Percentiles rank a stretch among this genome's conserved stretches.
Conservation (phyloP, 1,140 invertebrate species). For the Camponotus pennsylvanicus region DNA sequence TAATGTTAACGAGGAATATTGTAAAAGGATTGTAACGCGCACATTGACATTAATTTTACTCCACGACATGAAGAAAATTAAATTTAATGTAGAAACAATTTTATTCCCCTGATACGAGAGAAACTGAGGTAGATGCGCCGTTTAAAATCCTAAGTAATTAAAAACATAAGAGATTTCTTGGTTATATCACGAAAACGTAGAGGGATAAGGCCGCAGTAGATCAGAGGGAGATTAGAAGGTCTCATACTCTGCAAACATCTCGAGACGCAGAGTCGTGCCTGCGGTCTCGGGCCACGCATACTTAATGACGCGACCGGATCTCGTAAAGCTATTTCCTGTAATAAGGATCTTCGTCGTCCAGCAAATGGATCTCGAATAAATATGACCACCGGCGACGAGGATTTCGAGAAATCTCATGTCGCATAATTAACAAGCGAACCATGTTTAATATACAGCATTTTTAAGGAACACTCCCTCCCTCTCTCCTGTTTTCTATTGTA, state of each 20-base stretch:
- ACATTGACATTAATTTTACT: slow-evolving; percentile 11
- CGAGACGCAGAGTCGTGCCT: slow-evolving; percentile 55
- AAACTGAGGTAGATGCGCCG: background rate
- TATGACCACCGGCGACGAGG: slow-evolving; percentile 30
- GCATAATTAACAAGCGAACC: slow-evolving; percentile 59
- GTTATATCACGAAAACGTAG: slow-evolving; percentile 12
- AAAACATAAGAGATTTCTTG: background rate
- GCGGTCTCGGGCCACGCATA: slow-evolving; percentile 69
- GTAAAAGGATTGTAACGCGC: background rate
- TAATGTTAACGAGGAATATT: background rate
- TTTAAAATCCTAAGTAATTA: slow-evolving; percentile 4
- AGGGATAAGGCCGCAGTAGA: slow-evolving; percentile 3
- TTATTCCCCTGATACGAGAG: background rate
- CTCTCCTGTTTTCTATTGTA: no score
- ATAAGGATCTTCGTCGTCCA: slow-evolving; percentile 71
- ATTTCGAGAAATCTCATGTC: slow-evolving; percentile 5
- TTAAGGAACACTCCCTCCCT: background rate
- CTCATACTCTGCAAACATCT: slow-evolving; percentile 62
- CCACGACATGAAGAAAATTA: background rate
- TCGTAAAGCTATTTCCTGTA: slow-evolving; percentile 72
- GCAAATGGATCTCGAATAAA: slow-evolving; percentile 54
- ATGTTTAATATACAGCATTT: slow-evolving; percentile 14
- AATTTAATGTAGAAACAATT: background rate
- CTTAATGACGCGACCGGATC: slow-evolving; percentile 70
- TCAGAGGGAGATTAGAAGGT: slow-evolving; percentile 68